Percentiles rank a stretch among this genome's conserved stretches.
Evolutionary conservation across 2,888 invertebrate species (phyloP).

Genomic region (Hyppa rectilinea): DNA sequence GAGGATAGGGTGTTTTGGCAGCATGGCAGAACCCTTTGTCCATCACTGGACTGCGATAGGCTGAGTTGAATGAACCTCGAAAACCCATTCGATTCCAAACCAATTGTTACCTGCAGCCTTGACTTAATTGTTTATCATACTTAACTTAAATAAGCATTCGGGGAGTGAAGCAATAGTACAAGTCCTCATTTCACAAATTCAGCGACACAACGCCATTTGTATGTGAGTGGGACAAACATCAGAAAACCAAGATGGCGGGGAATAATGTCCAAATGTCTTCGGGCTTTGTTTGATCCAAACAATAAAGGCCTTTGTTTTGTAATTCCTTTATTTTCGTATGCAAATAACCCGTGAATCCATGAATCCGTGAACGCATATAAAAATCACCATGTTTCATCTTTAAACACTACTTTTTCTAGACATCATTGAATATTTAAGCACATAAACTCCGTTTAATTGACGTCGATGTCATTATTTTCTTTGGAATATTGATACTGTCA

Average conservation of each 20-base stretch:
- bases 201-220: slow-evolving; percentile 26
- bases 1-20: no score
- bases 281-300: slow-evolving; percentile 50
- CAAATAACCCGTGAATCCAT: slow-evolving; percentile 23
- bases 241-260: slow-evolving; percentile 47
- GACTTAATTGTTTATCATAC: background rate
- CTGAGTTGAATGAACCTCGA: no score
- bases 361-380: no score
- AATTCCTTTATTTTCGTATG: slow-evolving; percentile 50
- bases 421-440: no score
- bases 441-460: no score
- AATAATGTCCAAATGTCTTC: slow-evolving; percentile 41
- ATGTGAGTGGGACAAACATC: slow-evolving; percentile 18
- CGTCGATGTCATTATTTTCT: no score
- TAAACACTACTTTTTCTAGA: background rate
- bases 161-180: background rate
- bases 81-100: no score
- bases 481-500: no score
- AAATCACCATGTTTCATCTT: background rate
- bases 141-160: background rate
- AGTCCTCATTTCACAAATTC: slow-evolving; percentile 19
- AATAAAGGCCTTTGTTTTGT: slow-evolving; percentile 46
- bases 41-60: no score
- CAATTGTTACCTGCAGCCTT: background rate
- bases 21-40: no score